Base-by-base conservation (phyloP, 2,113 vertebrate species). In the Aepyceros melampus region DNA sequence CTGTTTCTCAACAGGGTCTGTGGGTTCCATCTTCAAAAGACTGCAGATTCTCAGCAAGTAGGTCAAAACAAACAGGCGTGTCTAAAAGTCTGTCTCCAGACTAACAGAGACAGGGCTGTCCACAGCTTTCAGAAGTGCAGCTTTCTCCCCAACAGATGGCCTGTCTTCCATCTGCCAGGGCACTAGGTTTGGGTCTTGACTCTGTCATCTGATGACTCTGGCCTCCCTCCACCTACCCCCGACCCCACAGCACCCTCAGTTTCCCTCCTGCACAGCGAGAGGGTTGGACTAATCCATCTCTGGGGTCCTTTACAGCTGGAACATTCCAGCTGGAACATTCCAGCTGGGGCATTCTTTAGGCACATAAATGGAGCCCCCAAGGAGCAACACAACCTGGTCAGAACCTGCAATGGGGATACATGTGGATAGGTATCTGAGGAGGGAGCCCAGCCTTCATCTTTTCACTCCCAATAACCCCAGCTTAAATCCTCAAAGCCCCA, bases 1-100 rank as follows among this genome's bases (percentile, higher is more conserved):
- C 43, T 85, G 15, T 81, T 93, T 79, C n/a, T 91, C 94, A 71
- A 19, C 49, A 60, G 36, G 64, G 7, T 56, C 79, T 86, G 9
- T 45, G 49, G 12, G 14, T 33, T 55, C 76, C 43, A 58, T 27
- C 23, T 43, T 64, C 94, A 91, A 58, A 58, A 43, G 23, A 55
- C 21, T 43, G 29, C 13, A 93, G 62, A 64, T 67, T 78, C 25
- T 40, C 55, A 83, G 2, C 13, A 84, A 95, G 29, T 5, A 14
- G 16, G 33, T 56, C 93, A 60, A 86, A 79, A 60, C 11, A 36
- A 89, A 47, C 53, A 93, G 71, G 40, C 6, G 1, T 51, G 6
- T 51, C 15, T 53, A 23, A 23, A 47, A 23, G 29, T 43, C 21
- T 91, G 64, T 55, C 29, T 86, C 36, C 78, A 87, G 27, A 64